A percentile compares a stretch with the other conserved stretches of the same genome.
Evolutionary conservation across 2,113 vertebrate genomes (phyloP).

Genomic region (Pelvicachromis taeniatus): DNA sequence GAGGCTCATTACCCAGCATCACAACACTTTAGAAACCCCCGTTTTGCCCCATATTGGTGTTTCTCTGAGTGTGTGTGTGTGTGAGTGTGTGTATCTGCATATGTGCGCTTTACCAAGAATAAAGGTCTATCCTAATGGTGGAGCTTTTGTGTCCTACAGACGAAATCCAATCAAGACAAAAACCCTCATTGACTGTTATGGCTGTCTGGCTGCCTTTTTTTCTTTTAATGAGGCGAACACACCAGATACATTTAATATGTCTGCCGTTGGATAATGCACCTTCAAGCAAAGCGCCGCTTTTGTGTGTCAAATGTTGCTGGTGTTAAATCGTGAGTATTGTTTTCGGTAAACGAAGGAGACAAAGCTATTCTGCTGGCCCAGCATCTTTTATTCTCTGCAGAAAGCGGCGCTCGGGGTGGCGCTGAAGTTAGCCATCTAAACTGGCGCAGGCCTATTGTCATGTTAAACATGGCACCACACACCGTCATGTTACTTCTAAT

Average conservation of each 20-base stretch:
- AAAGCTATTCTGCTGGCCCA: conserved; percentile 63
- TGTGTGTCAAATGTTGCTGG: conserved; percentile 77
- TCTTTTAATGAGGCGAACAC: conserved; percentile 90
- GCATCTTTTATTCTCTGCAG: conserved; percentile 66
- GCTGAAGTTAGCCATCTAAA: conserved; percentile 55
- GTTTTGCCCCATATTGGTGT: conserved; percentile 82
- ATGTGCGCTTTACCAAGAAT: conserved; percentile 84
- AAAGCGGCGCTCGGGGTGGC: conserved; percentile 40
- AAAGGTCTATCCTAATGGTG: conserved; percentile 98
- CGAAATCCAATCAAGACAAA: conserved; percentile 99
- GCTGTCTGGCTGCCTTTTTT: conserved; percentile 84
- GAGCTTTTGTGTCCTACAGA: conserved; percentile 97
- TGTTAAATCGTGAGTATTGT: conserved; percentile 84
- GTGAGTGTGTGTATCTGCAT: conserved; percentile 77
- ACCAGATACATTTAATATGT: conserved; percentile 91
- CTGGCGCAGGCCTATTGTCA: conserved; percentile 60
- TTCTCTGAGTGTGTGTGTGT: too few relatives aligned
- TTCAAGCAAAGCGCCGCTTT: conserved; percentile 79
- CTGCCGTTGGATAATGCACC: conserved; percentile 77
- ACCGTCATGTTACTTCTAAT: conserved; percentile 63
- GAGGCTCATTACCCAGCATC: conserved; percentile 99
- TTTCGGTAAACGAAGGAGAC: conserved; percentile 82
- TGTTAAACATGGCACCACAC: conserved; percentile 63
- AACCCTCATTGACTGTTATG: conserved; percentile 92
- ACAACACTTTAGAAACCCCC: conserved; percentile 97